Conservation (phyloP, 2,113 vertebrate species). For the Hemiscyllium ocellatum region DNA sequence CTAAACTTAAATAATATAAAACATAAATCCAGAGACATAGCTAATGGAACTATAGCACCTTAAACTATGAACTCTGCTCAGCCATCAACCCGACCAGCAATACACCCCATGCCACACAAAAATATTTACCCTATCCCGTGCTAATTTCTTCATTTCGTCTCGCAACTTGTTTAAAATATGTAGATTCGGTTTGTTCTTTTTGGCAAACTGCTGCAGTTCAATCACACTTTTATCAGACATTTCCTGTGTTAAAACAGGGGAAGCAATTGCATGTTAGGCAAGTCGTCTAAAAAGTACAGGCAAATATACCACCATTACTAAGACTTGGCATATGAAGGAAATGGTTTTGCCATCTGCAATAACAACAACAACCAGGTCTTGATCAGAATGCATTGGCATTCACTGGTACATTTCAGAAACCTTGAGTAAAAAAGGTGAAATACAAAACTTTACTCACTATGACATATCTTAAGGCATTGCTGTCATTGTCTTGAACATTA, state of each 20-base stretch:
- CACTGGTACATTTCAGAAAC: background rate
- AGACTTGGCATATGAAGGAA: background rate
- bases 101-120: no score
- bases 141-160: conserved; percentile 93
- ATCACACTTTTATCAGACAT: conserved; percentile 94
- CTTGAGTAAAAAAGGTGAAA: background rate
- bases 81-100: no score
- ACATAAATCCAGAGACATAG: background rate
- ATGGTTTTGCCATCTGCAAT: background rate
- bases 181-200: conserved; percentile 99
- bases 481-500: background rate
- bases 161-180: conserved; percentile 96
- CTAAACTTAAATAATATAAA: background rate
- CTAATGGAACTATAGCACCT: background rate
- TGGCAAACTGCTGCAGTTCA: conserved; percentile 95
- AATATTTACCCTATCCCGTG: conserved; percentile 74
- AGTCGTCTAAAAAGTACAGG: background rate
- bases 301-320: background rate
- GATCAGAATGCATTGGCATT: background rate
- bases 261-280: background rate
- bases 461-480: background rate
- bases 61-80: no score
- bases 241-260: conserved; percentile 59
- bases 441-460: background rate
- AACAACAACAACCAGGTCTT: background rate